A percentile compares a stretch with the other conserved stretches of the same genome.
phyloP scores from a whole-genome alignment of 2,888 invertebrate species.

The Patella ulyssiponensis region DNA sequence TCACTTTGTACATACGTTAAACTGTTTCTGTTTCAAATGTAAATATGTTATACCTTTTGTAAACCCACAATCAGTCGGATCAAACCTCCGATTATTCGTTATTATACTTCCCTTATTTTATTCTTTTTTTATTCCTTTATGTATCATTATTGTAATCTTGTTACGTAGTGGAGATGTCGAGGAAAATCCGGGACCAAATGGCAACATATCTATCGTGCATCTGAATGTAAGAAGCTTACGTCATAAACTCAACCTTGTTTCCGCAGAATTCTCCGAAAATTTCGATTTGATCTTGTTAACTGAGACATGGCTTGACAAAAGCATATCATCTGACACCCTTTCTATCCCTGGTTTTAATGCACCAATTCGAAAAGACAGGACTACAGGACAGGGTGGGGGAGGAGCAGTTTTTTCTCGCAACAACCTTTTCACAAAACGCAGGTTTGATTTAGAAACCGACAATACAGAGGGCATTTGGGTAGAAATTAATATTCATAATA shows the following conservation, averaged over 20 bases:
- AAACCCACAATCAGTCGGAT: no score
- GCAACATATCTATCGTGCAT: not conserved
- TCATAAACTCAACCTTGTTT: not conserved
- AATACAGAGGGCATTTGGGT: conserved; percentile 4
- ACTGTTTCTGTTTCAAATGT: no score
- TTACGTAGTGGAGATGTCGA: not conserved
- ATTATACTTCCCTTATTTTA: no score
- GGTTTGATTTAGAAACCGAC: not conserved
- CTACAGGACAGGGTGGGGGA: not conserved
- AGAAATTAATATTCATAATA: not conserved
- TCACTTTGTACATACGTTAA: no score
- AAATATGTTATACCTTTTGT: no score
- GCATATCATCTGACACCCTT: not conserved
- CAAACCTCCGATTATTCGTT: no score
- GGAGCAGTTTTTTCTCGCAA: not conserved
- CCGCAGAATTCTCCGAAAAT: not conserved
- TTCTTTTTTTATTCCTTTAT: no score
- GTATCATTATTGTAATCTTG: no score
- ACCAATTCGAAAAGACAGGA: not conserved
- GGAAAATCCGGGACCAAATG: not conserved
- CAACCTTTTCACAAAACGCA: no score
- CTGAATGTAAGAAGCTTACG: conserved; percentile 2
- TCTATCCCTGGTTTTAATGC: conserved; percentile 4
- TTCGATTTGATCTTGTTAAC: not conserved
- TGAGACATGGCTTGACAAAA: conserved; percentile 12